Evolutionary conservation across 2,888 invertebrate species (phyloP).

Genomic region (Rhorus exstirpatorius): DNA sequence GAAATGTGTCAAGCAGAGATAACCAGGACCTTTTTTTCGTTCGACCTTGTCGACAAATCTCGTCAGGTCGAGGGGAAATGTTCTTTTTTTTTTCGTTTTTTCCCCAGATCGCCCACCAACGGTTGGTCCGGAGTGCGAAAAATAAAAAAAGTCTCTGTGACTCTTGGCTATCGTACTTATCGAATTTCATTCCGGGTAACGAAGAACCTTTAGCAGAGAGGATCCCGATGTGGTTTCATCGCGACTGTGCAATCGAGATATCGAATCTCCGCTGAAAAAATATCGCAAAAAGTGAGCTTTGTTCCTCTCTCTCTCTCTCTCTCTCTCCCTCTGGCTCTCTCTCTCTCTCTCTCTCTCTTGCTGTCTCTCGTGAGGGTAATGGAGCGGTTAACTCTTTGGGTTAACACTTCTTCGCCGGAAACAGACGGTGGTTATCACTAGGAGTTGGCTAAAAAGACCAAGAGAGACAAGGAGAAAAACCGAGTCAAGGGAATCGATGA

Average conservation of each 20-base stretch:
- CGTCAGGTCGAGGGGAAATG: constrained; percentile 18
- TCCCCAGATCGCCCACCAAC: not conserved
- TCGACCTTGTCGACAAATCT: constrained; percentile 50
- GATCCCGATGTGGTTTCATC: constrained; percentile 32
- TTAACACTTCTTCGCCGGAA: constrained; percentile 65
- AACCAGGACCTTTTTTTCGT: constrained; percentile 15
- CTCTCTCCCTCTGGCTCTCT: too few species aligned
- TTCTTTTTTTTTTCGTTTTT: constrained; percentile 14
- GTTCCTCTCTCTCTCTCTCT: not conserved
- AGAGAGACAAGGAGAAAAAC: constrained; percentile 9
- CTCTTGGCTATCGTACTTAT: constrained; percentile 42
- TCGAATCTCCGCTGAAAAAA: constrained; percentile 61
- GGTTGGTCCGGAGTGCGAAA: constrained; percentile 9
- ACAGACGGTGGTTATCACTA: constrained; percentile 60
- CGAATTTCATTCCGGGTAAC: constrained; percentile 45
- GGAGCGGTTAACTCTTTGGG: constrained; percentile 60
- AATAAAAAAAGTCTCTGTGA: not conserved
- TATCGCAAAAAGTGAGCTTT: constrained; percentile 40
- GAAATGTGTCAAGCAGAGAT: too few species aligned
- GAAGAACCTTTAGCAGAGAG: constrained; percentile 20
- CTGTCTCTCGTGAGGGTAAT: constrained; percentile 1
- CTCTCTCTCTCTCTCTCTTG: not conserved
- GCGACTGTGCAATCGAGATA: constrained; percentile 37
- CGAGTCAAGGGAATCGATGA: not conserved
- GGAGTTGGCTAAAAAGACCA: constrained; percentile 33